Evolutionary conservation across 2,113 vertebrate genomes (phyloP), one percentile per base, ranked within the genome.

Genomic region (Sceloporus tristichus): DNA sequence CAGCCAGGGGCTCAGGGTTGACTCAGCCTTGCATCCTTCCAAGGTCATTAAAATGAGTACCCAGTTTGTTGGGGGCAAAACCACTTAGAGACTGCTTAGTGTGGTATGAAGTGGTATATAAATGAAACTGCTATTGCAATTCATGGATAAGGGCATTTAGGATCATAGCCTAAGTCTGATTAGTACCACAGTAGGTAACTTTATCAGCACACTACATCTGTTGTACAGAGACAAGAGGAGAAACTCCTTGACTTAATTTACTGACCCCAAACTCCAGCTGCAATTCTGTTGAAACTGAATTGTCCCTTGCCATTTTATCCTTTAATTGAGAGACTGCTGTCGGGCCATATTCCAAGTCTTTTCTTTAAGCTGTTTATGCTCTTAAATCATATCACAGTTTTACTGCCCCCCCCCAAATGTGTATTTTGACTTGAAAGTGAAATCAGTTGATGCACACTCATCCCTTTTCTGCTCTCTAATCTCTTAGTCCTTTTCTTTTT

Each of bases 351-450:
- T 95, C 96, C 96, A 97, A 95, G 74, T 83, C 68, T 88, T 87
- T 73, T 56, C 89, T 92, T 96, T 90, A 94, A 93, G 90, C 92
- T 97, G 95, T 97, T 97, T 96, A 94, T 96, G 95, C 96, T 95
- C 89, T 95, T 92, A 89, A 96, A 96, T 94, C 91, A 91, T 88
- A 62, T 84, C 81, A 78, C 48, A 95, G 94, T 94, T 92, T 95
- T 93, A 92, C 85, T 89, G 91, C 92, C 93, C 92, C 34, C 34
- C 34, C 94, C 94, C 92, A 95, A 62, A 70, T 53, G 53, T 83
- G 70, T n/a, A 83, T 83, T 71, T 25, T 53, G 91, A 95, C 93
- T 96, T 95, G 94, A 95, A 71, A 94, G 92, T 82, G 90, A 94
- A 95, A 96, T 94, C 89, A 84, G 79, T 91, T 85, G 16, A 91